These are phyloP conservation scores for Eupithecia vulgata DNA, from an alignment of 2,888 invertebrate genomes.

Conservation along the genomic window DNA sequence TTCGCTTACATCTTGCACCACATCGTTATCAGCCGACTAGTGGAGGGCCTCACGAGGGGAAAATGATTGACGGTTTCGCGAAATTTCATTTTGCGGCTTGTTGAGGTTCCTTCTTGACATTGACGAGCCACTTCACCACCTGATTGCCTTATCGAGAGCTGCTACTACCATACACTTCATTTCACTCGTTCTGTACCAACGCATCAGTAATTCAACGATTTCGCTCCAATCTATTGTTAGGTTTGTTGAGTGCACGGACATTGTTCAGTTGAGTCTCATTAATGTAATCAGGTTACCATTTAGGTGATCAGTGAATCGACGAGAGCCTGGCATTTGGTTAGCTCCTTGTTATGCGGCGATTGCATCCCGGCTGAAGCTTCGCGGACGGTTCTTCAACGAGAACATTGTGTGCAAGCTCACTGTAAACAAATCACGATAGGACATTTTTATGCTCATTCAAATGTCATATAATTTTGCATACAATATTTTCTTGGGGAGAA, in stretches of 20 bases:
- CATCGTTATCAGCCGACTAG: slow-evolving; percentile 55
- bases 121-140: slow-evolving; percentile 56
- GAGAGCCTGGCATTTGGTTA: slow-evolving; percentile 28
- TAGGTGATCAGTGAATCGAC: slow-evolving; percentile 30
- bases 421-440: slow-evolving; percentile 72
- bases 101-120: slow-evolving; percentile 71
- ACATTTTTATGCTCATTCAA: slow-evolving; percentile 80
- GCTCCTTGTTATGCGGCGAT: slow-evolving; percentile 12
- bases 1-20: slow-evolving; percentile 45
- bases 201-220: slow-evolving; percentile 59
- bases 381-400: slow-evolving; percentile 49
- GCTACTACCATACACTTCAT: slow-evolving; percentile 74
- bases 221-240: slow-evolving; percentile 47
- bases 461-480: slow-evolving; percentile 84
- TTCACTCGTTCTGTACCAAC: slow-evolving; percentile 69
- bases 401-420: slow-evolving; percentile 56
- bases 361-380: slow-evolving; percentile 31
- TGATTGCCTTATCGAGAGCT: slow-evolving; percentile 72
- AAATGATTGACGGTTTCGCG: slow-evolving; percentile 82
- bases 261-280: slow-evolving; percentile 34
- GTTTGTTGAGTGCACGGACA: slow-evolving; percentile 35
- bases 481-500: slow-evolving; percentile 81
- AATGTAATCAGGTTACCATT: slow-evolving; percentile 33
- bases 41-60: slow-evolving; percentile 68
- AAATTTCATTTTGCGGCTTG: slow-evolving; percentile 83